A percentile compares a stretch with the other conserved stretches of the same genome.
phyloP scores from a whole-genome alignment of 2,797 vertebrate genomes.

The Rhynchotus rufescens region DNA sequence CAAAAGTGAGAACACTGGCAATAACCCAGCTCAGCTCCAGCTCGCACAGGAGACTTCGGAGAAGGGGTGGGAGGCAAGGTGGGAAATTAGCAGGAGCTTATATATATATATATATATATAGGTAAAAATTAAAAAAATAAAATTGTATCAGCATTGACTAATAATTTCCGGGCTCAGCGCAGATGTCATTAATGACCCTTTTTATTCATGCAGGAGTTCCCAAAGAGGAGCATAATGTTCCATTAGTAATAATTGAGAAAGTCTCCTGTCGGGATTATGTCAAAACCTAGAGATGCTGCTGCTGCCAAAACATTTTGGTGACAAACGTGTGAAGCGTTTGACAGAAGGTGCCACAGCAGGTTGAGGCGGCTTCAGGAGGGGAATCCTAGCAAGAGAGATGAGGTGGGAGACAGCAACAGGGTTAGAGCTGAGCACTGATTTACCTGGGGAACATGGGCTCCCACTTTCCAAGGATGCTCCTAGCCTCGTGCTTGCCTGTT shows the following conservation, averaged over 20 bases:
- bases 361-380: conserved; percentile 63
- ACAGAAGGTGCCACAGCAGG: conserved; percentile 78
- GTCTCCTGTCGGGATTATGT: conserved; percentile 81
- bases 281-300: conserved; percentile 82
- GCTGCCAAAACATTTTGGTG: conserved; percentile 86
- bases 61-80: conserved; percentile 56
- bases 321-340: conserved; percentile 74
- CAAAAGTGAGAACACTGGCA: conserved; percentile 17
- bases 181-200: conserved; percentile 84
- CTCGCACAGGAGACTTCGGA: conserved; percentile 50
- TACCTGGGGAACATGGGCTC: background rate
- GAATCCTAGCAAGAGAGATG: conserved; percentile 37
- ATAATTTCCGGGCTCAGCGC: conserved; percentile 78
- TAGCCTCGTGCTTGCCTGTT: background rate
- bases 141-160: conserved; percentile 75
- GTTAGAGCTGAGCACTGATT: background rate
- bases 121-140: conserved; percentile 61
- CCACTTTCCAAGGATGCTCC: too few relatives aligned
- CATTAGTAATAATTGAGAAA: conserved; percentile 86
- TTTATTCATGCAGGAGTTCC: conserved; percentile 85
- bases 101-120: conserved; percentile 47
- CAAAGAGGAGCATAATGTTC: conserved; percentile 81
- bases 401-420: conserved; percentile 28
- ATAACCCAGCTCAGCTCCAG: conserved; percentile 30
- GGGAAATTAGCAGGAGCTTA: conserved; percentile 68